phyloP scores from a whole-genome alignment of 2,113 vertebrate genomes.

The Sinocyclocheilus anophthalmus region DNA sequence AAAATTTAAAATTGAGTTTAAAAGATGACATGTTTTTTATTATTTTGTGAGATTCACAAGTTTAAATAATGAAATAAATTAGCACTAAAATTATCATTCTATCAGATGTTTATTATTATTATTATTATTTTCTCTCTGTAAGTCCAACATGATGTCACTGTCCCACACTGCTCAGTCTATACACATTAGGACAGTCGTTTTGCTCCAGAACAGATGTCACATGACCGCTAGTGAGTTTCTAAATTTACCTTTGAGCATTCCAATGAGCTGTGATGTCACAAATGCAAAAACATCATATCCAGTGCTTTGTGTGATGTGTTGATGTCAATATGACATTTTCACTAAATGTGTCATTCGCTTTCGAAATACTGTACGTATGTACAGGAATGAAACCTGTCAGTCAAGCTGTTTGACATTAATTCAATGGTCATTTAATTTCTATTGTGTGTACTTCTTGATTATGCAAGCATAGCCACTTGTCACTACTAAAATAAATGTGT shows the following conservation, averaged over 20 bases:
- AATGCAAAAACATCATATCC: background rate
- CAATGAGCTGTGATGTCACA: background rate
- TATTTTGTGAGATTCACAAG: too few relatives aligned
- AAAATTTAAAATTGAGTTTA: too few relatives aligned
- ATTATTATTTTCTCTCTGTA: too few relatives aligned
- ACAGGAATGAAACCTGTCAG: background rate
- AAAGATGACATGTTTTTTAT: too few relatives aligned
- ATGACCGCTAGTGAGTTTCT: background rate
- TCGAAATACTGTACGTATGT: background rate
- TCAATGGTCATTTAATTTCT: background rate
- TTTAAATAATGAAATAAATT: background rate
- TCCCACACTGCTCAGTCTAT: background rate
- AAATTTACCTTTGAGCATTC: background rate
- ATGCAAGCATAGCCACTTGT: background rate
- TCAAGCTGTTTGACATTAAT: background rate
- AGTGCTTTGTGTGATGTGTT: background rate
- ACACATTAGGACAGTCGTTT: background rate
- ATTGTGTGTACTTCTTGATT: background rate
- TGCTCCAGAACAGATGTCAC: conserved; percentile 18
- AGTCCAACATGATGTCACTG: too few relatives aligned
- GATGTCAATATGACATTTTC: background rate
- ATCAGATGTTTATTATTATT: background rate
- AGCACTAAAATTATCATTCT: background rate
- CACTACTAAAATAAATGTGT: background rate
- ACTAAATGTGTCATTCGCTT: background rate